Conservation (phyloP, 2,797 vertebrate species). For the Anguilla marmorata region DNA sequence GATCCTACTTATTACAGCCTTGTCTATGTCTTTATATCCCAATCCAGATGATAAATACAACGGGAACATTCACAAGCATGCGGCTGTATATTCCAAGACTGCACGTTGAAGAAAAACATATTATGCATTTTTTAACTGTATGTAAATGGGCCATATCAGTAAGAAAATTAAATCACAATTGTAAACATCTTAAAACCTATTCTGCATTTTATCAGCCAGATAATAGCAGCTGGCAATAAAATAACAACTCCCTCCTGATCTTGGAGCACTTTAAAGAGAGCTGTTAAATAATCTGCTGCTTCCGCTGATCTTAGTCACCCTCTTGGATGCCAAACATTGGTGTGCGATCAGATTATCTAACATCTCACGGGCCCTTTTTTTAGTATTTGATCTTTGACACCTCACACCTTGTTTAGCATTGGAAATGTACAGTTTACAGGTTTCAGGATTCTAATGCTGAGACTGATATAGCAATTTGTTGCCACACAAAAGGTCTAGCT, state of each 20-base stretch:
- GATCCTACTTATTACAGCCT: background rate
- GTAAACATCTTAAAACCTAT: background rate
- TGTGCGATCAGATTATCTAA: too few species aligned
- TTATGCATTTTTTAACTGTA: background rate
- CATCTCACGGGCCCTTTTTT: too few species aligned
- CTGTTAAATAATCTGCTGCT: too few species aligned
- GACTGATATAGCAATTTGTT: background rate
- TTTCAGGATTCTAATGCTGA: background rate
- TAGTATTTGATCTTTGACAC: background rate
- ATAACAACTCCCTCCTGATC: too few species aligned
- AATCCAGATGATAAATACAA: background rate
- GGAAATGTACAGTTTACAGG: background rate
- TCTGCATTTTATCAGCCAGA: background rate
- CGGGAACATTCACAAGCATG: background rate
- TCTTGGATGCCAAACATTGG: too few species aligned
- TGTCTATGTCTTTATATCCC: background rate
- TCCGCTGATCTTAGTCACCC: too few species aligned
- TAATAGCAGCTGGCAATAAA: too few species aligned
- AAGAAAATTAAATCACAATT: background rate
- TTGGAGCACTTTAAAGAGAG: too few species aligned
- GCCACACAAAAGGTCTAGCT: background rate
- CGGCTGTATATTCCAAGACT: background rate
- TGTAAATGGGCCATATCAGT: background rate
- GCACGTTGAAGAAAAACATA: background rate
- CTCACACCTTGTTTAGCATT: background rate